Conservation (phyloP, 2,113 vertebrate species). For the Rhipidura dahli region DNA sequence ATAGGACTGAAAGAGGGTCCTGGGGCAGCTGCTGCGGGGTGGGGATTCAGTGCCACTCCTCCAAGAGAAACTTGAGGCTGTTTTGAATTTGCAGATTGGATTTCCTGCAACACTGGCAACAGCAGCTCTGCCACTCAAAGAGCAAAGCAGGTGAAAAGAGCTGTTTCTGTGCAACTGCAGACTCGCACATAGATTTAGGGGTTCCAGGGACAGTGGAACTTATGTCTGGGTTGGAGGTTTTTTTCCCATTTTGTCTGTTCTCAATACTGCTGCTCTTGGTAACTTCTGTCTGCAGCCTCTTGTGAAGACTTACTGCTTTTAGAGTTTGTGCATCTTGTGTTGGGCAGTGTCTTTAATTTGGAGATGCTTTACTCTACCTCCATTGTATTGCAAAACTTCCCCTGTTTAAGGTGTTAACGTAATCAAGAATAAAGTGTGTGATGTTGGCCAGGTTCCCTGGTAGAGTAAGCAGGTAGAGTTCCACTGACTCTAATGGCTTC, state of each 20-base stretch:
- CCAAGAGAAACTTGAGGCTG: background rate
- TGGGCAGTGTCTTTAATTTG: background rate
- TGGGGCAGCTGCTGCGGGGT: background rate
- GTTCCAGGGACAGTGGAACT: background rate
- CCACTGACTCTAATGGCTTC: slow-evolving; percentile 24
- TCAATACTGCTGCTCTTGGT: background rate
- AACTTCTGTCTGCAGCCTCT: background rate
- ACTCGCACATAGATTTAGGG: accelerated
- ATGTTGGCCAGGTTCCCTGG: background rate
- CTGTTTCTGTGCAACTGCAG: background rate
- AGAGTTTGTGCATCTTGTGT: background rate
- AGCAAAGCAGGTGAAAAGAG: background rate
- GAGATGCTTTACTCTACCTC: background rate
- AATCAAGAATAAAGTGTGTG: background rate
- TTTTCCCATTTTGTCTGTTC: background rate
- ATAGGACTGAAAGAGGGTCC: background rate
- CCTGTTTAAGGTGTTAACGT: background rate
- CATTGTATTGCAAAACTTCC: background rate
- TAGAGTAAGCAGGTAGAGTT: background rate
- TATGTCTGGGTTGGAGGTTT: background rate
- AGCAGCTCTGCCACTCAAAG: background rate
- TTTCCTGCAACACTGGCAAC: background rate
- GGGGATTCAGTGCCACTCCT: background rate
- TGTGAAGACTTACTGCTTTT: background rate
- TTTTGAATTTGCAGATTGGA: background rate